These are phyloP conservation scores for Sepioteuthis lessoniana DNA, from an alignment of 2,888 invertebrate species.

Conservation along the genomic window DNA sequence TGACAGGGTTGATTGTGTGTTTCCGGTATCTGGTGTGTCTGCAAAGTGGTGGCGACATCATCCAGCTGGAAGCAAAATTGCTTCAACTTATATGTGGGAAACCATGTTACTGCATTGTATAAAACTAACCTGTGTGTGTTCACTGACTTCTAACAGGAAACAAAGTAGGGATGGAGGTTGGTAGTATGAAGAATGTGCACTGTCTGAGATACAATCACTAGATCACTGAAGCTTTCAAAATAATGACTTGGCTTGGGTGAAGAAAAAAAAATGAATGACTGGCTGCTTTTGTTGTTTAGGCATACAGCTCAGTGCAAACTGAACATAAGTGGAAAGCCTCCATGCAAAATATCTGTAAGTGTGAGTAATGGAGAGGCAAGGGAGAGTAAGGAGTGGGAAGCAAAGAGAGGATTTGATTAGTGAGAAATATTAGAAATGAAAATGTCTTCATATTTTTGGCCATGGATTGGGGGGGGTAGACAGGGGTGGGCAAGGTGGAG, in stretches of 20 bases:
- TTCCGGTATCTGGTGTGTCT: background rate
- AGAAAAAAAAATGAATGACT: background rate
- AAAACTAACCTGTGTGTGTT: background rate
- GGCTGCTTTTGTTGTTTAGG: conserved; percentile 10
- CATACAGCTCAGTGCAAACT: conserved; percentile 8
- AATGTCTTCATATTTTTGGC: background rate
- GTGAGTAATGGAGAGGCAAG: background rate
- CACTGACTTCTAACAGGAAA: background rate
- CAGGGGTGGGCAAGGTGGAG: background rate
- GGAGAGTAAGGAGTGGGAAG: background rate
- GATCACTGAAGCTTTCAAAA: conserved; percentile 33
- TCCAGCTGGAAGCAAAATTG: background rate
- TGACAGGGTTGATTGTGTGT: background rate
- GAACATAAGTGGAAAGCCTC: conserved; percentile 12
- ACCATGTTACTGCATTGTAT: background rate
- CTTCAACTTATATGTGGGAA: background rate
- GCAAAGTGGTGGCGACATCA: background rate
- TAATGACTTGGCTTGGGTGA: background rate
- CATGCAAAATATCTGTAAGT: conserved; percentile 33
- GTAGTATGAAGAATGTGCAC: conserved; percentile 9
- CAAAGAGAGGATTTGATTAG: background rate
- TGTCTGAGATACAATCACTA: conserved; percentile 33
- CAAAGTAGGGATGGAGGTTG: conserved; percentile 10
- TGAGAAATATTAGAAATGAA: conserved; percentile 17
- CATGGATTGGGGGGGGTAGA: background rate